These are phyloP conservation scores for Apis dorsata DNA, from an alignment of 1,140 invertebrate genomes.

Conservation along the genomic window DNA sequence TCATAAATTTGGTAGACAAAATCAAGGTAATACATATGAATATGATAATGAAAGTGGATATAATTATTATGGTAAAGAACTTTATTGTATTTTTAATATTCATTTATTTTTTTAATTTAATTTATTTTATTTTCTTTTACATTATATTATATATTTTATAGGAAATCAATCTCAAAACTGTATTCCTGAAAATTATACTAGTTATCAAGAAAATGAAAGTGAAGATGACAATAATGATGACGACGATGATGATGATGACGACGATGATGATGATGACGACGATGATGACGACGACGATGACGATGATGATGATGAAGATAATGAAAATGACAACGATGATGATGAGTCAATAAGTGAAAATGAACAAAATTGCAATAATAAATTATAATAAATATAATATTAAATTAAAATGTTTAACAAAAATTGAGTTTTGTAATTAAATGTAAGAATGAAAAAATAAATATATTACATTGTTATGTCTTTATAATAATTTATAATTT, in stretches of 20 bases:
- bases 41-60: slow-evolving; percentile 78
- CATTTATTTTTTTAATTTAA: slow-evolving; percentile 11
- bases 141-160: slow-evolving; percentile 16
- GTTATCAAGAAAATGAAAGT: slow-evolving; percentile 81
- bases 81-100: slow-evolving; percentile 13
- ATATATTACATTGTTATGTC: slow-evolving; percentile 11
- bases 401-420: slow-evolving; percentile 38
- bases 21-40: slow-evolving; percentile 80
- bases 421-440: neutral
- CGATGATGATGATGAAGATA: slow-evolving; percentile 20
- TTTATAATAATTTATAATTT: slow-evolving; percentile 1
- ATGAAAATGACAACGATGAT: slow-evolving; percentile 44
- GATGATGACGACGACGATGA: slow-evolving; percentile 74
- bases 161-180: slow-evolving; percentile 73
- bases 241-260: slow-evolving; percentile 76
- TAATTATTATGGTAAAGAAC: slow-evolving; percentile 69
- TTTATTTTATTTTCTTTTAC: neutral
- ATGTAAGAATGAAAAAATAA: slow-evolving; percentile 9
- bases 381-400: slow-evolving; percentile 6
- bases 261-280: slow-evolving; percentile 62
- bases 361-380: slow-evolving; percentile 44
- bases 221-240: slow-evolving; percentile 80
- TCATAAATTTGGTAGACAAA: slow-evolving; percentile 91
- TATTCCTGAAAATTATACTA: slow-evolving; percentile 79
- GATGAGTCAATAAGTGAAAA: slow-evolving; percentile 44